phyloP scores from a whole-genome alignment of 2,888 invertebrate genomes.

The Drosophila multiciliata region DNA sequence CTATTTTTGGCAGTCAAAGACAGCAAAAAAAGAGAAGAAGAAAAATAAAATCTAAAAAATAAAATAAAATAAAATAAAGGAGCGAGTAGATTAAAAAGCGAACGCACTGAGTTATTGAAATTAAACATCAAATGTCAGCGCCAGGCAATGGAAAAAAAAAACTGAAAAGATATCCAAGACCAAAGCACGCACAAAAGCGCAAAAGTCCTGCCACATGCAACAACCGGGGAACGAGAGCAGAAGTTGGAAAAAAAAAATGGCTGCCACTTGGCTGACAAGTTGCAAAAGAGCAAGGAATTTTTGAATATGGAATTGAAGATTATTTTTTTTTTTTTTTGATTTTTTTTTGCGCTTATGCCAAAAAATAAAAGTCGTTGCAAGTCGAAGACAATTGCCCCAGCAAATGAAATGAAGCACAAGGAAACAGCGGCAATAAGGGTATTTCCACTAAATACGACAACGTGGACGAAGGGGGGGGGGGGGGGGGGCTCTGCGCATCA shows the following conservation, averaged over 20 bases:
- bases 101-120: slow-evolving; percentile 77
- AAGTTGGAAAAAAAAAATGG: slow-evolving; percentile 37
- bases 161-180: slow-evolving; percentile 35
- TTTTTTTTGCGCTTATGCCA: slow-evolving; percentile 24
- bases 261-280: slow-evolving; percentile 72
- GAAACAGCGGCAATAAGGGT: not conserved
- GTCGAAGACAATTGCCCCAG: slow-evolving; percentile 74
- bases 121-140: slow-evolving; percentile 80
- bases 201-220: slow-evolving; percentile 72
- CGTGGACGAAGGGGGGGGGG: slow-evolving; percentile 27
- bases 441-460: slow-evolving; percentile 23
- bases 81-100: slow-evolving; percentile 56
- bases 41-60: slow-evolving; percentile 2
- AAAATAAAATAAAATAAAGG: not conserved
- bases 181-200: slow-evolving; percentile 72
- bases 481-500: slow-evolving; percentile 39
- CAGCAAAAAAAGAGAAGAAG: slow-evolving; percentile 32
- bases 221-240: slow-evolving; percentile 12
- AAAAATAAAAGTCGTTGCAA: slow-evolving; percentile 74
- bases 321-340: slow-evolving; percentile 12
- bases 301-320: slow-evolving; percentile 56
- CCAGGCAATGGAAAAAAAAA: slow-evolving; percentile 48
- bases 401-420: slow-evolving; percentile 77
- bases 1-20: slow-evolving; percentile 71
- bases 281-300: slow-evolving; percentile 78